Evolutionary conservation across 1,140 invertebrate genomes (phyloP).

Genomic region (Nasonia longicornis): DNA sequence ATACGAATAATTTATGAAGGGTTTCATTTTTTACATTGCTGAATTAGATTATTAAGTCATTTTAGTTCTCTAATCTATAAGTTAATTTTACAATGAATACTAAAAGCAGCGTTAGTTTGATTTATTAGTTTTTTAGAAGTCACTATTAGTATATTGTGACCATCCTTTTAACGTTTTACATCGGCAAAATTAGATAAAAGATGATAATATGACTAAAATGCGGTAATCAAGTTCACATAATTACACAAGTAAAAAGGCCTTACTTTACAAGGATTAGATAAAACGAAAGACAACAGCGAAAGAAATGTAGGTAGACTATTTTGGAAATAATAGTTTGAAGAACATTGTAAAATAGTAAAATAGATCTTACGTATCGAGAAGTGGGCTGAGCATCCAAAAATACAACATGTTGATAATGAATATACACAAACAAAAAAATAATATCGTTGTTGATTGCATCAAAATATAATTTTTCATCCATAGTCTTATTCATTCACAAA

Average conservation of each 20-base stretch:
- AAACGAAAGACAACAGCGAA: conserved; percentile 31
- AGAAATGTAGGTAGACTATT: conserved; percentile 20
- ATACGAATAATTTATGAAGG: background rate
- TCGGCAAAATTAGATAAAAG: background rate
- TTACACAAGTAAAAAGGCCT: conserved; percentile 10
- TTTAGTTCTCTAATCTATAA: background rate
- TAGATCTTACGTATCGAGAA: background rate
- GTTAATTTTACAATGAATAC: no score
- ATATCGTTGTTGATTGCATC: background rate
- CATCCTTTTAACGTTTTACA: no score
- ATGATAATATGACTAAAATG: no score
- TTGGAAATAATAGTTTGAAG: conserved; percentile 10
- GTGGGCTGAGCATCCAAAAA: background rate
- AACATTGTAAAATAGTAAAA: background rate
- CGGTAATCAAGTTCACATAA: background rate
- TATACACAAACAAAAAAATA: background rate
- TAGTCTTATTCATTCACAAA: background rate
- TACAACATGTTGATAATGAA: background rate
- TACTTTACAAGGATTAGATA: conserved; percentile 20
- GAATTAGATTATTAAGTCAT: background rate
- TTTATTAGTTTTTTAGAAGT: background rate
- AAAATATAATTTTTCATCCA: background rate
- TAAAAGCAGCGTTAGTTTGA: no score
- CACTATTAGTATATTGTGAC: no score
- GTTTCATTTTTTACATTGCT: background rate